Evolutionary conservation across 2,113 vertebrate genomes (phyloP).

Genomic region (Strix aluco): DNA sequence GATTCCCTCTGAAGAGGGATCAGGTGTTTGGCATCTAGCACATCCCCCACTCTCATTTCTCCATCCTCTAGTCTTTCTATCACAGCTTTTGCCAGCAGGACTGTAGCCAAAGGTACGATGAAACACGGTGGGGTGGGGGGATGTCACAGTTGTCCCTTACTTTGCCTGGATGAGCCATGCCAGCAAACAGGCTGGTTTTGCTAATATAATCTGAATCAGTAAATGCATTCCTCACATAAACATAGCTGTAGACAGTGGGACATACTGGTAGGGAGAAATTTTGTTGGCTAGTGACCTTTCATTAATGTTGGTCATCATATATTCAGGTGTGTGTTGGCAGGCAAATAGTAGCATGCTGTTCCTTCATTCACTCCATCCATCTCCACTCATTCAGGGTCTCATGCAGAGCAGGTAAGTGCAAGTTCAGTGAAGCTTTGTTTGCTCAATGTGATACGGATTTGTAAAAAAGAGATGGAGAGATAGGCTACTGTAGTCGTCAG

Average conservation of each 20-base stretch:
- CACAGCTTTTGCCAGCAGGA: background rate
- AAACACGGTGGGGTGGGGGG: background rate
- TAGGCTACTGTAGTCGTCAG: background rate
- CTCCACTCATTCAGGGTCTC: background rate
- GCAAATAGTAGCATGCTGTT: background rate
- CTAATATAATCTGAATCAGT: background rate
- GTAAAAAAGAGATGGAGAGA: background rate
- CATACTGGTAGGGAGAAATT: background rate
- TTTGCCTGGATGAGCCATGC: background rate
- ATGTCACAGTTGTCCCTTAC: background rate
- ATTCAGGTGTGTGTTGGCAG: no score
- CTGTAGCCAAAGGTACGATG: background rate
- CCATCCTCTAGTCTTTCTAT: background rate
- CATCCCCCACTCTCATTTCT: background rate
- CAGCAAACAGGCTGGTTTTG: background rate
- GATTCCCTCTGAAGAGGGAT: slow-evolving; percentile 9
- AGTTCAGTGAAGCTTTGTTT: background rate
- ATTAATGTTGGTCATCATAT: background rate
- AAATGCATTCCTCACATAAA: background rate
- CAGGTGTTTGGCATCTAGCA: background rate
- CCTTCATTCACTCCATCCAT: background rate
- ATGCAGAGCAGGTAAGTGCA: background rate
- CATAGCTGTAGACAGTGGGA: background rate
- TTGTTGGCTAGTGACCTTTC: background rate
- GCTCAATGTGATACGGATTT: background rate